Evolutionary conservation across 2,888 invertebrate genomes (phyloP).

Genomic region (Liodrosophila aerea): DNA sequence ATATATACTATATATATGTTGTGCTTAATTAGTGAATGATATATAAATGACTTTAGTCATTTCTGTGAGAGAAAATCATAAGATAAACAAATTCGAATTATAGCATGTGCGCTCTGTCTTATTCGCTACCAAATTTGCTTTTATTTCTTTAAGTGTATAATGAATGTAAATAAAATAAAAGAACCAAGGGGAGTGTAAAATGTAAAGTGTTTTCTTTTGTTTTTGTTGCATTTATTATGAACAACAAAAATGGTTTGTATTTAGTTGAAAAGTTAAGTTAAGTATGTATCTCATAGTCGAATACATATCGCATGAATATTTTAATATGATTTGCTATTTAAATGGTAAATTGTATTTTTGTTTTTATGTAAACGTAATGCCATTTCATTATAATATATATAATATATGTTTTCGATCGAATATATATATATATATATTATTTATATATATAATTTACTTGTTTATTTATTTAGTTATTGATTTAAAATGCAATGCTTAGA

Average conservation of each 20-base stretch:
- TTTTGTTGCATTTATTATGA: conserved; percentile 23
- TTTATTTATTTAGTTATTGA: not conserved
- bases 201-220: not conserved
- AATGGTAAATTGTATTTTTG: conserved; percentile 40
- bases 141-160: too few relatives aligned
- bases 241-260: conserved; percentile 33
- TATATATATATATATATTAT: conserved; percentile 8
- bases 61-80: too few relatives aligned
- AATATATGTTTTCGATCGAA: conserved; percentile 19
- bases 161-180: too few relatives aligned
- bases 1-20: conserved; percentile 22
- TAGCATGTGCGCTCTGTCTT: conserved; percentile 25
- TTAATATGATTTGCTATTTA: conserved; percentile 64
- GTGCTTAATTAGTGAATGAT: conserved; percentile 28
- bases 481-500: conserved; percentile 51
- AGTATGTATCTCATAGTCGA: conserved; percentile 44
- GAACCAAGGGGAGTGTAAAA: too few relatives aligned
- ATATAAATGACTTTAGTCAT: not conserved
- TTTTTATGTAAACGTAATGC: conserved; percentile 9
- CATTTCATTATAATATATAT: conserved; percentile 1
- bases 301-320: conserved; percentile 27
- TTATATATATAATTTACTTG: conserved; percentile 3
- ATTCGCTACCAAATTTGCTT: conserved; percentile 26
- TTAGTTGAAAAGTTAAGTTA: conserved; percentile 23
- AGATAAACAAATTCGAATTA: not conserved